Conservation (phyloP, 2,888 invertebrate species). For the Lissonota sp. region DNA sequence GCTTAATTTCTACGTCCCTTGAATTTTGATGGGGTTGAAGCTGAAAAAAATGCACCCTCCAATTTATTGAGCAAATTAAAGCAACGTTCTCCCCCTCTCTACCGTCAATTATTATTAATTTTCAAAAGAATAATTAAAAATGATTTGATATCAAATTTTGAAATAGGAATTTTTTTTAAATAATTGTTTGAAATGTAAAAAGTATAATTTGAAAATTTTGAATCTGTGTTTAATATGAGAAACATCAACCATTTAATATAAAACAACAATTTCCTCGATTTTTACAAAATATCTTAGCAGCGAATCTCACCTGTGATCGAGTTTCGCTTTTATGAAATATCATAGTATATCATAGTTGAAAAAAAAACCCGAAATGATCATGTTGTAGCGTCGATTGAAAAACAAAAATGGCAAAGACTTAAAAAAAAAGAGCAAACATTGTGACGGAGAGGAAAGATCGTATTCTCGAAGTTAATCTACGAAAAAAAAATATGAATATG, state of each 20-base stretch:
- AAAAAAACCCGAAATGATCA: neutral
- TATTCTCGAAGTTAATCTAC: conserved; percentile 53
- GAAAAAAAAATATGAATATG: conserved; percentile 34
- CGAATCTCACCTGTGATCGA: neutral
- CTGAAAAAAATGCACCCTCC: neutral
- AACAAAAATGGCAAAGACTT: neutral
- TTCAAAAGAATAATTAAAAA: conserved; percentile 1
- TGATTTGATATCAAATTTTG: neutral
- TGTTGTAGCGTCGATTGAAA: conserved; percentile 7
- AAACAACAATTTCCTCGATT: conserved; percentile 2
- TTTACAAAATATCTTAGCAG: conserved; percentile 1
- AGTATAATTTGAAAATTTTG: too few relatives aligned
- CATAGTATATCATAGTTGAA: conserved; percentile 4
- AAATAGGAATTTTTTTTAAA: neutral
- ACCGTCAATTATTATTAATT: conserved; percentile 62
- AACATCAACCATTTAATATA: too few relatives aligned
- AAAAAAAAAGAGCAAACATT: neutral
- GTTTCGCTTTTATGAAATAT: neutral
- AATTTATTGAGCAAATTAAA: conserved; percentile 20
- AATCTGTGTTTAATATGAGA: too few relatives aligned
- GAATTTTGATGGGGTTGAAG: conserved; percentile 4
- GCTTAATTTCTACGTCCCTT: conserved; percentile 10
- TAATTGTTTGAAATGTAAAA: neutral
- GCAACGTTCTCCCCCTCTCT: conserved; percentile 34
- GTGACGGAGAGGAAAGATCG: neutral